A percentile compares a stretch with the other conserved stretches of the same genome.
Evolutionary conservation across 2,888 invertebrate genomes (phyloP).

Genomic region (Synergus japonicus): DNA sequence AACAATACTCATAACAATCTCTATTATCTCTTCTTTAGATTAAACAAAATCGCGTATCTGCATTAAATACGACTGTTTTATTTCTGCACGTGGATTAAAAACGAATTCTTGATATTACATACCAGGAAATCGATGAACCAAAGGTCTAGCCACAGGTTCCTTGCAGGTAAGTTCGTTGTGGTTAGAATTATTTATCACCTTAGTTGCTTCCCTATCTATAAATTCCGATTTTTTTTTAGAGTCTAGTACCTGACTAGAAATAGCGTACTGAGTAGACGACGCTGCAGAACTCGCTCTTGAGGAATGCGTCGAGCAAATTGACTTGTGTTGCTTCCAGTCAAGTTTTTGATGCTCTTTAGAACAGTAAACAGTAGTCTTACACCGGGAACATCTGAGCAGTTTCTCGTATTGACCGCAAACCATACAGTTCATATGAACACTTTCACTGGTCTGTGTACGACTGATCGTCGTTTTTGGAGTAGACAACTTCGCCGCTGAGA

Average conservation of each 20-base stretch:
- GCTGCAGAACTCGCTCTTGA: not conserved
- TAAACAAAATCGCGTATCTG: too few species aligned
- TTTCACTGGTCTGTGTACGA: conserved; percentile 63
- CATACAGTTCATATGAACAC: conserved; percentile 75
- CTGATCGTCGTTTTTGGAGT: conserved; percentile 64
- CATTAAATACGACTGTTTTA: not conserved
- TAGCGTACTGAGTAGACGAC: not conserved
- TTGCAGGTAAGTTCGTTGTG: conserved; percentile 18
- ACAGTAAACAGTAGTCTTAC: conserved; percentile 87
- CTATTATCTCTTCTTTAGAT: too few species aligned
- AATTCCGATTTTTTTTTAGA: not conserved
- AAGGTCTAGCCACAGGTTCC: conserved; percentile 29
- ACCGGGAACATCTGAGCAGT: conserved; percentile 86
- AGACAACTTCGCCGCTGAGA: conserved; percentile 28
- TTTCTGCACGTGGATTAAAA: not conserved
- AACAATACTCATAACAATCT: too few species aligned
- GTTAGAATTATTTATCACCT: not conserved
- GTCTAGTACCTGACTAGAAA: conserved; percentile 21
- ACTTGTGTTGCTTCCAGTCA: conserved; percentile 89
- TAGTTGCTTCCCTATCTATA: not conserved
- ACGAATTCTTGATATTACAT: not conserved
- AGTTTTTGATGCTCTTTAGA: conserved; percentile 87
- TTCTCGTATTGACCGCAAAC: conserved; percentile 82
- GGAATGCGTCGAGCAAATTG: conserved; percentile 60
- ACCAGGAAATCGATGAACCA: conserved; percentile 27